These are phyloP conservation scores for Hipparchia semele DNA, from an alignment of 2,888 invertebrate genomes.

Conservation along the genomic window DNA sequence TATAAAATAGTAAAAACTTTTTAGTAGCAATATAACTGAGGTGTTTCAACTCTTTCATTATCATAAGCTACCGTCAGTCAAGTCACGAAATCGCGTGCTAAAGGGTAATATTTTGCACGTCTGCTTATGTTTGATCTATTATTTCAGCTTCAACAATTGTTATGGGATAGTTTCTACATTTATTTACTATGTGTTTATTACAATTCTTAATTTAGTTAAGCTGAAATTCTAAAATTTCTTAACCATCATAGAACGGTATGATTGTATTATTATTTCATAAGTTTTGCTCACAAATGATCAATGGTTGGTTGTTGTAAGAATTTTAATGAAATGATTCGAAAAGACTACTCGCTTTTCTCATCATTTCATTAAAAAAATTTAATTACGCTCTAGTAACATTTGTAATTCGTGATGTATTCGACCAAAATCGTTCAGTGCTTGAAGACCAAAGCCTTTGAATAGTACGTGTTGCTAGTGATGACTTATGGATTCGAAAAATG, in stretches of 20 bases:
- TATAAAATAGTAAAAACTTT: not conserved
- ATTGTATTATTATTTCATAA: not conserved
- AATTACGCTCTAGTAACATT: too few species aligned
- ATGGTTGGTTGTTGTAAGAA: too few species aligned
- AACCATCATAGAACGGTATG: not conserved
- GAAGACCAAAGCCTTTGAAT: too few species aligned
- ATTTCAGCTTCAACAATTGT: slow-evolving; percentile 21
- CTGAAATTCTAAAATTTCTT: not conserved
- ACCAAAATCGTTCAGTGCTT: too few species aligned
- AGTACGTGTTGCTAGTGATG: too few species aligned
- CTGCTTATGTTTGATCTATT: slow-evolving; percentile 31
- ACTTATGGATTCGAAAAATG: too few species aligned
- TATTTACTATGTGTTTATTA: not conserved
- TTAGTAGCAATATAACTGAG: not conserved
- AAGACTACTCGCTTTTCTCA: too few species aligned
- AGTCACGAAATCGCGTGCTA: slow-evolving; percentile 34
- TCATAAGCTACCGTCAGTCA: slow-evolving; percentile 23
- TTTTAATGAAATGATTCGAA: too few species aligned
- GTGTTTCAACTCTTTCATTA: slow-evolving; percentile 21
- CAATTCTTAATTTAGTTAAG: not conserved
- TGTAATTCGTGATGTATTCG: too few species aligned
- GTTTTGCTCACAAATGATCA: not conserved
- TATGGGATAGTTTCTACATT: not conserved
- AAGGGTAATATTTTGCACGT: slow-evolving; percentile 33
- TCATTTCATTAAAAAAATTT: too few species aligned